phyloP scores from a whole-genome alignment of 2,797 vertebrate species.

The Vespertilio murinus region DNA sequence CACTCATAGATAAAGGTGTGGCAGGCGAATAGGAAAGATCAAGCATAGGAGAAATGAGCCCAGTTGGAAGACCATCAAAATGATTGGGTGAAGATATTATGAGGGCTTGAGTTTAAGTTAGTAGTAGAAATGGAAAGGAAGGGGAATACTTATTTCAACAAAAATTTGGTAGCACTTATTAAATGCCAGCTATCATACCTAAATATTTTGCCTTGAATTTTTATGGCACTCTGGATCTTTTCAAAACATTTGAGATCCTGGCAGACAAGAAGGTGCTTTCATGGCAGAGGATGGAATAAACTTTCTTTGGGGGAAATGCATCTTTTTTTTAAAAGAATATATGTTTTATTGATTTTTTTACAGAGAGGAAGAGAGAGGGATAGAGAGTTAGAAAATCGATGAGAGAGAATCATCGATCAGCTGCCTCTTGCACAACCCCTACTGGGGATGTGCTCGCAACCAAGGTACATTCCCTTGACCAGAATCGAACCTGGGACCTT shows the following conservation, averaged over 20 bases:
- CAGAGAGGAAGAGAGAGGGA: no score
- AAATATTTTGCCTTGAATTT: not conserved
- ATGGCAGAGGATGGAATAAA: not conserved
- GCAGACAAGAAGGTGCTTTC: not conserved
- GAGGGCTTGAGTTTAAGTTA: not conserved
- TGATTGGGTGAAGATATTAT: not conserved
- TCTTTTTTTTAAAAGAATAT: no score
- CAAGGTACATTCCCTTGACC: no score
- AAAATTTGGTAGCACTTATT: not conserved
- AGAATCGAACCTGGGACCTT: no score
- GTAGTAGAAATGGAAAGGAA: not conserved
- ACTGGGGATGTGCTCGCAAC: no score
- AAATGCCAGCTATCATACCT: not conserved
- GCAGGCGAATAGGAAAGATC: not conserved
- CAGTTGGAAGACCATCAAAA: not conserved
- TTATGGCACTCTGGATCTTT: not conserved
- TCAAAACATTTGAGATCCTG: slow-evolving; percentile 1
- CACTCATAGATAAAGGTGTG: not conserved
- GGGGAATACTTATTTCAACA: not conserved
- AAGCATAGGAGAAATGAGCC: not conserved
- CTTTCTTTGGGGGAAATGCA: not conserved
- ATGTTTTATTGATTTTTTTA: no score
- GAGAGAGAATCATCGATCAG: no score
- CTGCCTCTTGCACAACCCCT: no score
- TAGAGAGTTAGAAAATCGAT: no score